These are phyloP conservation scores for Oryzias woworae DNA, from an alignment of 2,113 vertebrate genomes.

Conservation along the genomic window DNA sequence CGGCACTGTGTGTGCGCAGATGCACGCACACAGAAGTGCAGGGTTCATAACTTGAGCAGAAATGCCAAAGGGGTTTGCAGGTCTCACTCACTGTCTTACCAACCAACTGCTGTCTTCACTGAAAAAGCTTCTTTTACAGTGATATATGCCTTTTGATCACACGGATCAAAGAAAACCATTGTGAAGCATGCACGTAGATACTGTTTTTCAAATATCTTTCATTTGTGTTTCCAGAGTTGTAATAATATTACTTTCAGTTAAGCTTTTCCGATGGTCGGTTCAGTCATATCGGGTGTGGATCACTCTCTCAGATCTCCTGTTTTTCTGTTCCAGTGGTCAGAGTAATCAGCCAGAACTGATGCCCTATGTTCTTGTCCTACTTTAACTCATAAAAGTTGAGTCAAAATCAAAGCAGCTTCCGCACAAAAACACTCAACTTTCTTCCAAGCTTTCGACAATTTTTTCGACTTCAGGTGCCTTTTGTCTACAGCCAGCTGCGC, in stretches of 20 bases:
- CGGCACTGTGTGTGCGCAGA: neutral
- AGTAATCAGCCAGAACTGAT: constrained; percentile 50
- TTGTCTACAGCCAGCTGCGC: constrained; percentile 2
- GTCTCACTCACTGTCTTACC: constrained; percentile 44
- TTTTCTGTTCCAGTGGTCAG: constrained; percentile 44
- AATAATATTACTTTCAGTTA: constrained; percentile 10
- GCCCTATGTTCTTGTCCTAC: constrained; percentile 38
- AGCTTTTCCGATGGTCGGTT: constrained; percentile 26
- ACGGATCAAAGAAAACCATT: constrained; percentile 47
- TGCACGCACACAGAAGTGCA: constrained; percentile 14
- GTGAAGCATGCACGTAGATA: constrained; percentile 30
- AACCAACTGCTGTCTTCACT: constrained; percentile 25
- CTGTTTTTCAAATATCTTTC: constrained; percentile 35
- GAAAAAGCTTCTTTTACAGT: constrained; percentile 44
- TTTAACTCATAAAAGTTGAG: constrained; percentile 26
- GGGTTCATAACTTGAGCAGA: constrained; percentile 34
- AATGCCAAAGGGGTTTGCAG: constrained; percentile 25
- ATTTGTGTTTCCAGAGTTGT: constrained; percentile 24
- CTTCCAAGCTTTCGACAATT: neutral
- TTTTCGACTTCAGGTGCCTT: neutral
- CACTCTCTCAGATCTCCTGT: constrained; percentile 18
- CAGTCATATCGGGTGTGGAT: constrained; percentile 15
- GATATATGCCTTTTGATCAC: constrained; percentile 55
- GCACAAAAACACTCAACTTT: constrained; percentile 11
- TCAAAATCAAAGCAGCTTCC: constrained; percentile 24